Evolutionary conservation across 2,113 vertebrate species (phyloP), one percentile per base, ranked within the genome.

Genomic region (Mustelus asterias): DNA sequence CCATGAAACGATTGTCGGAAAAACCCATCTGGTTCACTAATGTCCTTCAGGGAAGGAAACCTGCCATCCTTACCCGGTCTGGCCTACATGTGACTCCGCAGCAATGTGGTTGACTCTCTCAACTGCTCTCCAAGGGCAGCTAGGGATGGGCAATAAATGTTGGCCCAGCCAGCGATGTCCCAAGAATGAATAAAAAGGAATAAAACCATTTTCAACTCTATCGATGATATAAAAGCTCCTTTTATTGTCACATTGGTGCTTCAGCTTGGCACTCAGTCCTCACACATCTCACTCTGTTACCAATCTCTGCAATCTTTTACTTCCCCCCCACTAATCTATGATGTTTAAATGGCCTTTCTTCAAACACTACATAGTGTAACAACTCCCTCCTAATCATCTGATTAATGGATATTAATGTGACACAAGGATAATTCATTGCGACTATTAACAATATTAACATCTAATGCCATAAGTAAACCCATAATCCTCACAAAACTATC

Each of bases 371-470:
- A 44, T 8, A 69, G 65, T 37, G 65, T 69, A 69, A 69, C 16
- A 37, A 20, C 37, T 22, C 60, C 11, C 63, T 94, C 37, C 22
- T 69, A 72, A 76, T 44, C 67, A 29, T 72, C 41, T 26, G 41
- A 70, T 95, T 72, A 95, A 95, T n/a, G 67, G 69, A 95, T 29
- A 72, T 76, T 54, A 95, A 76, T 76, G 41, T 54, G 44, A 72
- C 41, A 29, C 24, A 33, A 95, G 44, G 69, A 69, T 95, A 72
- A 95, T 95, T 95, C 65, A 95, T 76, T 72, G 69, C 10, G 24
- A 72, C n/a, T 26, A 95, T 26, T 70, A 94, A 94, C 20, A 24
- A 65, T 11, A 67, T 65, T 94, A 48, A 44, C 94, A 70, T 95
- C 37, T 48, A 95, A 76, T 95, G 6, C 44, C 54, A 54, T 33